These are phyloP conservation scores for Brachirus orientalis DNA, from an alignment of 2,113 vertebrate species.

Conservation along the genomic window DNA sequence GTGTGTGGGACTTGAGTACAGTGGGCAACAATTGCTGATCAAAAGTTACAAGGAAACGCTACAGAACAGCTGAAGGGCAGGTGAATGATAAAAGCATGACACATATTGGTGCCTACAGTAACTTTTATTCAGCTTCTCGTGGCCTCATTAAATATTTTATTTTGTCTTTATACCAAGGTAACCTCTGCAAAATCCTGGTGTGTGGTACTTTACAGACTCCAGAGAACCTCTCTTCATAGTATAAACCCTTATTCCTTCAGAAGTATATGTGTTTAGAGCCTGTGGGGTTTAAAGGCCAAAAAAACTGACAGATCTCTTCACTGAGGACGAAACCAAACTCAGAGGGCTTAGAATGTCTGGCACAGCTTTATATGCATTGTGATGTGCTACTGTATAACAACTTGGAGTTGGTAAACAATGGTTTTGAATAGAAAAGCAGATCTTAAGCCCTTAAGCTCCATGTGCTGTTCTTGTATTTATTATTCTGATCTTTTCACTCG, in stretches of 20 bases:
- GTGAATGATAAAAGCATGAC: not conserved
- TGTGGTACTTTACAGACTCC: constrained; percentile 5
- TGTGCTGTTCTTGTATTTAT: not conserved
- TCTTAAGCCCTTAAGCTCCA: not conserved
- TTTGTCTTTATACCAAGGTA: not conserved
- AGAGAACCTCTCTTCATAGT: constrained; percentile 15
- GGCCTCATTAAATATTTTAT: constrained; percentile 2
- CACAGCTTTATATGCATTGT: constrained; percentile 24
- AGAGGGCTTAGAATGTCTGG: constrained; percentile 10
- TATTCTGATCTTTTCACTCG: not conserved
- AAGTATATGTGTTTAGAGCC: constrained; percentile 12
- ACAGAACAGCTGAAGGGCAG: not conserved
- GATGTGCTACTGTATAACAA: constrained; percentile 8
- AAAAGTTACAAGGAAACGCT: too few relatives aligned
- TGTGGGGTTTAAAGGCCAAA: constrained; percentile 26
- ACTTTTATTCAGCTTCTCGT: not conserved
- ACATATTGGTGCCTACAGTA: not conserved
- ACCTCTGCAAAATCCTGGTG: not conserved
- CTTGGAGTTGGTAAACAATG: constrained; percentile 24
- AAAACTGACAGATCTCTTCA: constrained; percentile 22
- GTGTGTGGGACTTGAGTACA: too few relatives aligned
- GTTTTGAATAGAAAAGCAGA: constrained; percentile 5
- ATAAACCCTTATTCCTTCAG: constrained; percentile 6
- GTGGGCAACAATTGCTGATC: too few relatives aligned
- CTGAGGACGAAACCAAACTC: not conserved